Conservation (phyloP, 2,888 invertebrate genomes). For the Apotomis capreana region DNA sequence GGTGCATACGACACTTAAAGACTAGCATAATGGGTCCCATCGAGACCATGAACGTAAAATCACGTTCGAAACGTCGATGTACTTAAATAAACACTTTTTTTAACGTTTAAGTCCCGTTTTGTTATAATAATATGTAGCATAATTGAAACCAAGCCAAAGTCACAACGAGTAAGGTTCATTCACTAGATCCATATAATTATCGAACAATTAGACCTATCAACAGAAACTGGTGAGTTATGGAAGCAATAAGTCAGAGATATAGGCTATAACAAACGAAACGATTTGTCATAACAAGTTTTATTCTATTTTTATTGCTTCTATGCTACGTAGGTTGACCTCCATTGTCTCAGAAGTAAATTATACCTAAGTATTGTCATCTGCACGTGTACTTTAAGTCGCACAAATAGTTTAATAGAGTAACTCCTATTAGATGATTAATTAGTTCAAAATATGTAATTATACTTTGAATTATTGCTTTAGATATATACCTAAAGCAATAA, state of each 20-base stretch:
- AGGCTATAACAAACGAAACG: slow-evolving; percentile 14
- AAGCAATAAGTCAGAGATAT: slow-evolving; percentile 3
- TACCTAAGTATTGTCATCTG: slow-evolving; percentile 21
- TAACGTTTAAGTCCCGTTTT: no score
- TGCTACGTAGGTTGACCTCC: slow-evolving; percentile 24
- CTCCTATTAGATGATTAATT: slow-evolving; percentile 4
- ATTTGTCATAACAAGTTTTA: slow-evolving; percentile 22
- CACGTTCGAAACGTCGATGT: no score
- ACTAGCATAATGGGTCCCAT: no score
- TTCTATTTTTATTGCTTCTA: slow-evolving; percentile 5
- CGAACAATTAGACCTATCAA: slow-evolving; percentile 17
- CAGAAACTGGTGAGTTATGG: slow-evolving; percentile 3
- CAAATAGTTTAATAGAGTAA: neutral
- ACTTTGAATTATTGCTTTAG: neutral
- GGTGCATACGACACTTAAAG: no score
- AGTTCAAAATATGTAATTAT: neutral
- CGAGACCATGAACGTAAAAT: no score
- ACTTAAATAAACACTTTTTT: no score
- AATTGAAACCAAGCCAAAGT: no score
- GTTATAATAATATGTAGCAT: no score
- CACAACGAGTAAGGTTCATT: neutral
- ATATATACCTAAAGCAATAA: neutral
- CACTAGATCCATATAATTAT: slow-evolving; percentile 5
- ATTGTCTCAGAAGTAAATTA: slow-evolving; percentile 46
- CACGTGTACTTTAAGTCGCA: neutral